Percentiles rank a stretch among this genome's conserved stretches.
phyloP scores from a whole-genome alignment of 2,797 vertebrate species.

The Nothura maculosa region DNA sequence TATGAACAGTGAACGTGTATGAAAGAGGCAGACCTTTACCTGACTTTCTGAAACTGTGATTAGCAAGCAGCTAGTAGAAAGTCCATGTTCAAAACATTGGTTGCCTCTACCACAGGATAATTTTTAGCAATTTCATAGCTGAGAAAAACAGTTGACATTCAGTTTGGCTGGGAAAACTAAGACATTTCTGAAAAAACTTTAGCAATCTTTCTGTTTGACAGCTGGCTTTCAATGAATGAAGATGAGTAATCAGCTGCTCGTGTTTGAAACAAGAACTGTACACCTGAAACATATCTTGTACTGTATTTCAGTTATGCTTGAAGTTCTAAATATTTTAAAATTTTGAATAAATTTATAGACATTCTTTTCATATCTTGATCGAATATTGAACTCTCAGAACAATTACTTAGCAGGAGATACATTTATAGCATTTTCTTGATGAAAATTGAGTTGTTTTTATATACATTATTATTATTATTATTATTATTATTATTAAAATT shows the following conservation, averaged over 20 bases:
- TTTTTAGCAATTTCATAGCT: conserved; percentile 46
- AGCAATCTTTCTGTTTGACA: conserved; percentile 53
- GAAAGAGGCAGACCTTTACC: neutral
- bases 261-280: conserved; percentile 22
- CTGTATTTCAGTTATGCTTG: conserved; percentile 12
- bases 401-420: neutral
- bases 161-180: conserved; percentile 23
- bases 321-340: neutral
- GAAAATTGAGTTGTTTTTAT: neutral
- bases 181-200: conserved; percentile 43
- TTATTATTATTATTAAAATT: neutral
- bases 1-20: neutral
- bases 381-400: neutral
- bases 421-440: neutral
- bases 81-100: neutral
- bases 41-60: neutral
- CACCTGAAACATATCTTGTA: conserved; percentile 13
- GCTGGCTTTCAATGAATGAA: conserved; percentile 29
- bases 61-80: neutral
- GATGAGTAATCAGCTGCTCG: conserved; percentile 32
- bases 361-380: neutral
- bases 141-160: conserved; percentile 38
- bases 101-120: neutral
- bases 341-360: conserved; percentile 18
- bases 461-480: neutral